Evolutionary conservation across 2,797 vertebrate genomes (phyloP), one percentile per base, ranked within the genome.

Genomic region (Lacerta viridis): DNA sequence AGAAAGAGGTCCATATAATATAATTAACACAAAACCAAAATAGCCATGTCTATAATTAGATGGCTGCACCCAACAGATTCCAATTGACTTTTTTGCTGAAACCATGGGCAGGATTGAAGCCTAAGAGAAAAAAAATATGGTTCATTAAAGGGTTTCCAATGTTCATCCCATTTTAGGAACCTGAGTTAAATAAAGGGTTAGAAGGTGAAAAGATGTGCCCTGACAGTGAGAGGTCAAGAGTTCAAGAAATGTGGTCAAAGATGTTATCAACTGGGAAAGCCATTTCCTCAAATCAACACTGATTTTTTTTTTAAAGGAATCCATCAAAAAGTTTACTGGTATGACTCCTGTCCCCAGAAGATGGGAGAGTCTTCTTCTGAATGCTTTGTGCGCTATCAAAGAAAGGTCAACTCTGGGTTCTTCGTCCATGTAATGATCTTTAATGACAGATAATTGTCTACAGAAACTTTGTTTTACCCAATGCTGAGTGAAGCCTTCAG

Each of bases 401-500:
- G 96, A 95, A 93, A 96, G 96, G 95, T 95, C 96, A 93, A 94
- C 94, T 92, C 90, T 87, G 64, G 92, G 95, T 91, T 76, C 96
- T 95, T 93, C 93, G 93, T 94, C 96, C 96, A 93, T 94, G 94
- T 95, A 97, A 95, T 92, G 94, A 94, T 88, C 94, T 95, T 94
- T 96, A 96, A 96, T 94, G 95, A 94, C 86, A 96, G 96, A 95
- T 91, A 96, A 96, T 94, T 95, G 95, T 94, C 96, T 96, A 92
- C 91, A 95, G 96, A 93, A 94, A 91, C 88, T 93, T 91, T 85
- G 59, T 93, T 80, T 46, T 69, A 94, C 96, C 50, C 88, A 18
- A 94, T 15, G 97, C 93, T 98, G 98, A 99, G 96, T 98, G 98
- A 98, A 95, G 95, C 95, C 96, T 97, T 98, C 96, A 96, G 95